Conservation (phyloP, 2,113 vertebrate genomes). For the Corydoras maculifer region DNA sequence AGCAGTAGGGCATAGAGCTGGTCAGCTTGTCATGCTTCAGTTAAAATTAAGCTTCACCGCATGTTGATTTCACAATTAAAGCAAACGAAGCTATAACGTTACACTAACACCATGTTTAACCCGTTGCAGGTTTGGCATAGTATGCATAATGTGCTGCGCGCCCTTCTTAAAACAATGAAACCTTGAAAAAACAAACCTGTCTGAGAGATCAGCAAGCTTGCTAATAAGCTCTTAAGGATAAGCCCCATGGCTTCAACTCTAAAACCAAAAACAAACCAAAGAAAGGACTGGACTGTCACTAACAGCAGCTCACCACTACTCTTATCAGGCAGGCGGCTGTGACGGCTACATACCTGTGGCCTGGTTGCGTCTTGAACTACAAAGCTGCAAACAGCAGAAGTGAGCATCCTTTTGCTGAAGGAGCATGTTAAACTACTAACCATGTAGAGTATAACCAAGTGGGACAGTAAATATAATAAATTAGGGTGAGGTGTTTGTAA, state of each 20-base stretch:
- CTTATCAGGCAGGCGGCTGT: slow-evolving; percentile 70
- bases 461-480: slow-evolving; percentile 53
- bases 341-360: slow-evolving; percentile 74
- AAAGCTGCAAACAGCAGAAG: slow-evolving; percentile 58
- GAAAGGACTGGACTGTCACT: slow-evolving; percentile 85
- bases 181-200: slow-evolving; percentile 77
- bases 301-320: slow-evolving; percentile 75
- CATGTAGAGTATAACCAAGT: slow-evolving; percentile 66
- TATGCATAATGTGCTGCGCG: slow-evolving; percentile 89
- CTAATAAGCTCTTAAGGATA: slow-evolving; percentile 90
- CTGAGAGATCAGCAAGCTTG: slow-evolving; percentile 94
- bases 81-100: slow-evolving; percentile 11
- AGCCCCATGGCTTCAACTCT: slow-evolving; percentile 80
- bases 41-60: slow-evolving; percentile 18
- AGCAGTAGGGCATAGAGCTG: slow-evolving; percentile 21
- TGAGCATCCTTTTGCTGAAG: slow-evolving; percentile 63
- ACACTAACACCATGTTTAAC: slow-evolving; percentile 89
- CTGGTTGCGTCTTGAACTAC: slow-evolving; percentile 80
- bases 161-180: slow-evolving; percentile 91
- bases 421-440: slow-evolving; percentile 91
- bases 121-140: slow-evolving; percentile 98
- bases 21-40: background rate
- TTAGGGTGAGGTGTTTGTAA: slow-evolving; percentile 73
- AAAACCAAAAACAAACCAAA: slow-evolving; percentile 46
- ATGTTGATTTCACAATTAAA: slow-evolving; percentile 26